Base-by-base conservation (phyloP, 1,140 invertebrate species). In the Acromyrmex heyeri region DNA sequence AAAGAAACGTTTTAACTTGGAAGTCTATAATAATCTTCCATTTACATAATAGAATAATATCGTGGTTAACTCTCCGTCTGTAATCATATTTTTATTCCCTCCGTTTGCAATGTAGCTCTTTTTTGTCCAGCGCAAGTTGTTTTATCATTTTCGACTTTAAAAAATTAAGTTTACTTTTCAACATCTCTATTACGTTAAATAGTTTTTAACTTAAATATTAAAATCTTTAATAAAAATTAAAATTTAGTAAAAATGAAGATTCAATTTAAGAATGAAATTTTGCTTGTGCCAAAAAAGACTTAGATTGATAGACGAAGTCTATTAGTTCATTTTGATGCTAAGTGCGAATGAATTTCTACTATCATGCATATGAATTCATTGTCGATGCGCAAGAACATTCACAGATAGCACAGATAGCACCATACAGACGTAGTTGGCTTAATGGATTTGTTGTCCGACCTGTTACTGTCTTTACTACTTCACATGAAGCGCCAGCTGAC, bases 361-460 rank as follows among this genome's bases (percentile, higher is more conserved):
- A 50, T 30, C 59, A n/a, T 7, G 12, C 18, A 48, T 18, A 48
- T n/a, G 61, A 53, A 12, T n/a, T 75, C 14, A 72, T 34, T 62
- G 79, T 30, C 24, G 34, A 61, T 82, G 24, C 24, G 24, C 53
- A 48, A 82, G 27, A 83, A 62, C 48, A 34, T 73, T 82, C 14
- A 24, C 38, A 38, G 48, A 18, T 18, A 24, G 61, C 14, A 24
- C 38, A 38, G 48, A 18, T 18, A 24, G 61, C 24, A 38, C 62
- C 79, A 34, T 34, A 34, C 30, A 38, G 24, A 34, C 14, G 44
- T 38, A 83, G 38, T 70, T 75, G 38, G 38, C 44, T 83, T 83
- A 83, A 53, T 83, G 69, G 55, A 73, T 83, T 83, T 83, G 69
- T 83, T 61, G 79, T 75, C 79, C n/a, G 79, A 73, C 27, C 79